phyloP scores from a whole-genome alignment of 1,140 invertebrate genomes.

The Hermatobates lingyangjiaoensis region DNA sequence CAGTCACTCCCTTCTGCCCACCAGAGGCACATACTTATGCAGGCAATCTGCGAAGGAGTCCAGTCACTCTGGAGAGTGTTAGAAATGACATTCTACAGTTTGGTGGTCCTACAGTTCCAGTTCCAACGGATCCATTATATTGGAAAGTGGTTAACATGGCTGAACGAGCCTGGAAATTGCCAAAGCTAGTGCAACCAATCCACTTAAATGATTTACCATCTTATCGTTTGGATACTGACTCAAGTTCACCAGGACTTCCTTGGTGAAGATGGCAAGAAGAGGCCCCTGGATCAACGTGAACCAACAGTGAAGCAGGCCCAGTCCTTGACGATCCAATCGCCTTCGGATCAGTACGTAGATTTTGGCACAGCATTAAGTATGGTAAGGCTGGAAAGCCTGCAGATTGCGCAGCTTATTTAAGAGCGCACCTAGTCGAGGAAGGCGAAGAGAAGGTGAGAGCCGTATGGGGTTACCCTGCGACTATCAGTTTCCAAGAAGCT shows the following conservation, averaged over 20 bases:
- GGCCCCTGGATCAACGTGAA: no score
- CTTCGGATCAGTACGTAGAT: neutral
- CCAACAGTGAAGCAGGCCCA: no score
- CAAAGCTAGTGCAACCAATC: neutral
- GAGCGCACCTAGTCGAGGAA: neutral
- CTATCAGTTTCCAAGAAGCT: constrained; percentile 7
- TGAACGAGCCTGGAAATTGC: neutral
- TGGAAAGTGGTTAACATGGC: neutral
- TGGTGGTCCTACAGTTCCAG: neutral
- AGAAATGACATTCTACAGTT: neutral
- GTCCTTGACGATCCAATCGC: constrained; percentile 6
- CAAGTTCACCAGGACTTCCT: neutral
- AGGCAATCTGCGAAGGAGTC: neutral
- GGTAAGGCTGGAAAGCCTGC: neutral
- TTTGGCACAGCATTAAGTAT: constrained; percentile 6
- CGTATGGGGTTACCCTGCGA: constrained; percentile 11
- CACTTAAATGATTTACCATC: neutral
- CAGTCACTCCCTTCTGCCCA: neutral
- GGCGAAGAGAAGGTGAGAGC: constrained; percentile 6
- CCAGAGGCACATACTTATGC: neutral
- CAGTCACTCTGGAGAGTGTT: neutral
- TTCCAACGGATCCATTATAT: neutral
- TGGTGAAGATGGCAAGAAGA: neutral
- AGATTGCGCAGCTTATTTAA: constrained; percentile 2
- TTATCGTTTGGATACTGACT: neutral